Evolutionary conservation across 2,797 vertebrate species (phyloP), one percentile per base, ranked within the genome.

Genomic region (Crenichthys baileyi): DNA sequence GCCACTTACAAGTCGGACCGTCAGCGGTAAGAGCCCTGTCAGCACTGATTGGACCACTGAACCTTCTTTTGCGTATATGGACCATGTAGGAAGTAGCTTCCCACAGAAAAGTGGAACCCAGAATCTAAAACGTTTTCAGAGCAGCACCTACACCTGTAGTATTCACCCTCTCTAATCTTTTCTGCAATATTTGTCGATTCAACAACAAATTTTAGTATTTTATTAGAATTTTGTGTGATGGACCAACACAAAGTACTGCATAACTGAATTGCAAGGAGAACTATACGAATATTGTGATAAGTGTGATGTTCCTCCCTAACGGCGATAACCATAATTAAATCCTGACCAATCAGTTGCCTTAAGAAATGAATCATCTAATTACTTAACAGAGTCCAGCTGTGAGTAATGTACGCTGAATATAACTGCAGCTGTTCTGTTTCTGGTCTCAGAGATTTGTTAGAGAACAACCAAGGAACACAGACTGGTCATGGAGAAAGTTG

Each of bases 1-100:
- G 97, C 98, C 94, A 98, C 97, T 90, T 99, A 99, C 97, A 99
- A 99, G 96, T 99, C 98, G 93, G 98, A 99, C 96, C 98, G 98
- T 94, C 98, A 99, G 96, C 97, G 97, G 98, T 99, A 96, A 98
- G 92, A 67, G 70, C 8, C 71, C 13, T 70, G 12, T 3, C 46
- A 12, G 36, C 29, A 75, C 61, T 26, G 24, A 50, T 39, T 16
- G 50, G n/a, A 6, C 31, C 31, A 31, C 31, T 31, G 31, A 31
- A 31, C 31, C 24, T 22, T 56, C 53, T 56, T 56, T 56, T 56
- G 20, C 7, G 7, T 50, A 11, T 50, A 50, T 50, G 48, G 2
- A 5, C 60, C 26, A 18, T 7, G 60, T 22, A 29, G 29, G 15
- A 63, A 63, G 60, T 51, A 51, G 50, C 50, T 51, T 51, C 31